Evolutionary conservation across 2,888 invertebrate species (phyloP), one percentile per base, ranked within the genome.

Genomic region (Lampropteryx suffumata): DNA sequence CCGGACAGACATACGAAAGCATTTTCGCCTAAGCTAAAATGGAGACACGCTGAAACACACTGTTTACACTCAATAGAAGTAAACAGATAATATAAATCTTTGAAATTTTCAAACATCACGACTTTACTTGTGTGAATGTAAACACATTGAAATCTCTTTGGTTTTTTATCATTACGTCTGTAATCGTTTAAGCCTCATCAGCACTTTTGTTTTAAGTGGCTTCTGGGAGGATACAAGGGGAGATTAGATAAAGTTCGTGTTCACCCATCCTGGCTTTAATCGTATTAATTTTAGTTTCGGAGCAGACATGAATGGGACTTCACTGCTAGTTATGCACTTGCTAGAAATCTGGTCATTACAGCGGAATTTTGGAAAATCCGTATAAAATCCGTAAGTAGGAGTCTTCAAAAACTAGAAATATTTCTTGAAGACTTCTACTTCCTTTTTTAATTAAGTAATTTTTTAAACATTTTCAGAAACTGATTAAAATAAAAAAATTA

Each of bases 231-330:
- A 79, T 78, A 63, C 66, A 70, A 67, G 78, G 77, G 75, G 70
- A 82, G 83, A 82, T 84, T 69, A 83, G 82, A 78, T 79, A 74
- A 67, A 61, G 59, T 59, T 61, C 28, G 48, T 60, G 57, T 61
- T 65, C 66, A 64, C 59, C 61, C 59, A 61, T 50, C 50, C 69
- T 60, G n/a, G 55, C 55, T 60, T 59, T 73, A 71, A 77, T 76
- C 75, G 68, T 65, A 69, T 77, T 80, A 76, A 73, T 61, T 60
- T 59, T 53, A 65, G 55, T 62, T 62, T 48, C 42, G 33, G 46
- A 48, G 17, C 17, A 17, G 41, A 24, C 24, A 1, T 32, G 24
- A 7, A 17, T 39, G 27, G 39, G 17, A 27, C 34, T 41, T 11
- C 44, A 21, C 21, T 35, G 24, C 7, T 21, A 24, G 5, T 7